Evolutionary conservation across 2,113 vertebrate genomes (phyloP), one percentile per base, ranked within the genome.

Genomic region (Haplotaxodon microlepis): DNA sequence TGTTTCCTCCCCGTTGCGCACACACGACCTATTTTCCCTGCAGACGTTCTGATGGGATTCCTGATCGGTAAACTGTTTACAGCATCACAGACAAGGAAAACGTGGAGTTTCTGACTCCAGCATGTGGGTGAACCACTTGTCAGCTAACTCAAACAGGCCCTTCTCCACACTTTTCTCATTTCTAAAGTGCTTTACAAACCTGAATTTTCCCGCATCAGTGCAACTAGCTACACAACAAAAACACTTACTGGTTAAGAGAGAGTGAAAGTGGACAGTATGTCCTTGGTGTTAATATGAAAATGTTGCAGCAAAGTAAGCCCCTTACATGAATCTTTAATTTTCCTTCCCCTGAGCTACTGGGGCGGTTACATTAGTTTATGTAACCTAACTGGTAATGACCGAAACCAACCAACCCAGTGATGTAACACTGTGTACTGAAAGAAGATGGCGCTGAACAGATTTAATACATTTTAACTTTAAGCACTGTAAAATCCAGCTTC

Each of bases 61-160:
- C 61, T 36, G 17, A 3, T 66, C 61, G 4, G 17, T 66, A 36
- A 66, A 66, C 61, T 12, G 31, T 66, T 66, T 66, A 36, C 6
- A n/a, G 31, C 61, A 66, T 66, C 17, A n/a, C 31, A 66, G 59
- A 63, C 6, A 0, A n/a, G 6, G 59, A 0, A 19, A 36, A 66
- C 17, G 3, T 1, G 31, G 31, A 36, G 31, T 66, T 66, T 36
- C 31, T 36, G 61, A 63, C 59, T 63, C 31, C 31, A 63, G 31
- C 59, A 36, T 63, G 59, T n/a, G 0, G 17, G 17, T 36, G 31
- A n/a, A 63, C 31, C 59, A 63, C 16, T 34, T 4, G 59, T 63
- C 16, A 7, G 29, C 31, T 36, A 0, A 4, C 59, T 63, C 59
- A 63, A 36, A 36, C 31, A 0, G 59, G 0, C 1, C 9, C 31